These are phyloP conservation scores for Sylvietta virens DNA, from an alignment of 2,113 vertebrate species.

Conservation along the genomic window DNA sequence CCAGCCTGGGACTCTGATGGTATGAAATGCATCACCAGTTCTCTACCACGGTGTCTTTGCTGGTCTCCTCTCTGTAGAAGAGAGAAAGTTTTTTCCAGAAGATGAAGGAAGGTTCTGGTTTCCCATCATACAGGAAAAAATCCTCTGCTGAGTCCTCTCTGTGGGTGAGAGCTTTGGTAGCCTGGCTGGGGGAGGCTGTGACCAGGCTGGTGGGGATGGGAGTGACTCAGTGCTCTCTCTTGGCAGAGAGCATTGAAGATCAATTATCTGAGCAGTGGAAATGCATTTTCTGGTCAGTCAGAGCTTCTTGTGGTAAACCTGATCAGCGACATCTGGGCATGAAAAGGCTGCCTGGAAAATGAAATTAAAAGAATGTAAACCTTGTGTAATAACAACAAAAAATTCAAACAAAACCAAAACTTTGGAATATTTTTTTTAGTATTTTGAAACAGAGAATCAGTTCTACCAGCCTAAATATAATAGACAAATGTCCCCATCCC, in stretches of 20 bases:
- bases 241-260: background rate
- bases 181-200: background rate
- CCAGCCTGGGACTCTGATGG: background rate
- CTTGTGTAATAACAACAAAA: background rate
- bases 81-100: background rate
- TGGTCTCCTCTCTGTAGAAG: background rate
- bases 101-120: background rate
- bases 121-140: background rate
- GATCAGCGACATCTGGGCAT: background rate
- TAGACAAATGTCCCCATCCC: background rate
- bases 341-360: background rate
- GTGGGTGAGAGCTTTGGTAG: background rate
- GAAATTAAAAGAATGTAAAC: background rate
- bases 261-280: background rate
- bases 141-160: background rate
- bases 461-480: background rate
- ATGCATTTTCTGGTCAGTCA: conserved; percentile 4
- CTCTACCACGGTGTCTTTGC: background rate
- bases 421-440: background rate
- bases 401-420: background rate
- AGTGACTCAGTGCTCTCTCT: conserved; percentile 6
- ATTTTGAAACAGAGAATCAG: background rate
- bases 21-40: background rate
- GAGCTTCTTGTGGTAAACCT: background rate
- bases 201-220: background rate